Evolutionary conservation across 2,888 invertebrate genomes (phyloP), one percentile per base, ranked within the genome.

Genomic region (Ochropleura leucogaster): DNA sequence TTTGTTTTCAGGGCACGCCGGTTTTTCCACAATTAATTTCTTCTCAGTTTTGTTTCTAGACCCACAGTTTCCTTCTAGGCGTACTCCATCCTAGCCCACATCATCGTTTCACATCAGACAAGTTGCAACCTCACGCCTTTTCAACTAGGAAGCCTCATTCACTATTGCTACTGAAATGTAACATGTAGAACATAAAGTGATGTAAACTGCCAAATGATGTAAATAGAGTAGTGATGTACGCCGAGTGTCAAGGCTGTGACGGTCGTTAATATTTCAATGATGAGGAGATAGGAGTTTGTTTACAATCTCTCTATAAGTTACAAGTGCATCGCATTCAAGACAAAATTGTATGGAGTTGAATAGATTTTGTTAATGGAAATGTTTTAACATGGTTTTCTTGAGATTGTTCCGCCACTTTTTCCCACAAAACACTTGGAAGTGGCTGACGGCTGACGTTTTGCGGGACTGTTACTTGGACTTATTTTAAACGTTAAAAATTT

Each of bases 171-270:
- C 18, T 46, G 9, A 46, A 49, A 68, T 51, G 51, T 78, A 77
- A 62, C 47, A 40, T 30, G 44, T 18, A 57, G 53, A 42, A 18
- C 67, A 57, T 59, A 47, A 40, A 46, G 9, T 63, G 18, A 74
- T 63, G 67, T 71, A 70, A 71, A 70, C 20, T 51, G 30, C 12
- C 30, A 59, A 59, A 59, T 59, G 40, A 30, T 59, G 57, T 18
- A 57, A 67, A 60, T 66, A 18, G 16, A 69, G 40, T 59, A 47
- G 72, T 60, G 40, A 73, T n/a, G 57, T 42, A 18, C 40, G n/a
- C 30, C 12, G 53, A 67, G 57, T 73, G 73, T 81, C 81, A 81
- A 81, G 81, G 81, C 42, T 62, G 18, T 8, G n/a, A 40, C 40
- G 47, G 40, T 71, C 47, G 59, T 68, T 51, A 67, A 40, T 66